These are phyloP conservation scores for Alexandromys fortis DNA, from an alignment of 2,113 vertebrate species.

Conservation along the genomic window DNA sequence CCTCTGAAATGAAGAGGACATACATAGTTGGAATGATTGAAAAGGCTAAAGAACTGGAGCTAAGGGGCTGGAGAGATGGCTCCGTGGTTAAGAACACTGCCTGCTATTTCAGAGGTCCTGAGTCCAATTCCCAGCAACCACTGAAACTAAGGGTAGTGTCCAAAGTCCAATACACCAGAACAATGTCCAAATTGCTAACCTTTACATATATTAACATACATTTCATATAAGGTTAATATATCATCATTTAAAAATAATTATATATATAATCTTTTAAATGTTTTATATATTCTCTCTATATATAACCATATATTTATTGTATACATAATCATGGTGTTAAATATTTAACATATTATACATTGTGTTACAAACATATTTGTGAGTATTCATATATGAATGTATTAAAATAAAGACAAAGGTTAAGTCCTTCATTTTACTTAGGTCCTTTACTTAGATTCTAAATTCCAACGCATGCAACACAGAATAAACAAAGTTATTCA, in stretches of 20 bases:
- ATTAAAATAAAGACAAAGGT: constrained; percentile 5
- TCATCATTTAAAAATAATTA: neutral
- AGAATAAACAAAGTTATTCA: neutral
- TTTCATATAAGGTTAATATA: neutral
- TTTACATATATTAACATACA: neutral
- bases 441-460: neutral
- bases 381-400: neutral
- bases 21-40: neutral
- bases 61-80: neutral
- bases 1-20: constrained; percentile 3
- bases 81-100: too few relatives aligned
- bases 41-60: neutral
- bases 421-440: constrained; percentile 11
- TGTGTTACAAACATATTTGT: neutral
- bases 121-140: too few relatives aligned
- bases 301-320: neutral
- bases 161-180: constrained; percentile 1
- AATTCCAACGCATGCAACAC: neutral
- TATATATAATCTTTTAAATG: neutral
- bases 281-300: neutral
- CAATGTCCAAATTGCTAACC: neutral
- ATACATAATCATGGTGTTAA: neutral
- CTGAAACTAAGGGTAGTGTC: constrained; percentile 4
- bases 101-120: too few relatives aligned
- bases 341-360: neutral